Conservation (phyloP, 2,113 vertebrate species). For the Fulmarus glacialis region DNA sequence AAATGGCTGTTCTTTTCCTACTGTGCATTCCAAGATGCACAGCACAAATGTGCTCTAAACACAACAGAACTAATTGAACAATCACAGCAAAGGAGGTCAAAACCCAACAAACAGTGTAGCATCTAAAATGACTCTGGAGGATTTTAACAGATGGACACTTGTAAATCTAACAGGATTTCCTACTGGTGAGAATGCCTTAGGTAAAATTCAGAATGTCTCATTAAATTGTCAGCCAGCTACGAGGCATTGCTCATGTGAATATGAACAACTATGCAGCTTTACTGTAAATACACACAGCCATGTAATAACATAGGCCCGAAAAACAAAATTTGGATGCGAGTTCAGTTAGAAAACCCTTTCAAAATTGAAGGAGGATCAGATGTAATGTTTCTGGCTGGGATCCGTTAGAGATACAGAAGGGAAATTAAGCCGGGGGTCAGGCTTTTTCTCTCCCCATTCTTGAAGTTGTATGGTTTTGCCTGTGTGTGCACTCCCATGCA, state of each 20-base stretch:
- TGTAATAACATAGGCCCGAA: slow-evolving; percentile 15
- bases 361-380: slow-evolving; percentile 15
- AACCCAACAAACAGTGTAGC: slow-evolving; percentile 72
- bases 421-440: not conserved
- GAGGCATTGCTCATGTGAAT: slow-evolving; percentile 70
- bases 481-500: not conserved
- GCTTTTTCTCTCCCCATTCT: not conserved
- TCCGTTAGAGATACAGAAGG: not conserved
- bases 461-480: not conserved
- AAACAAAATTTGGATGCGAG: not conserved
- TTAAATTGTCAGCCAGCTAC: slow-evolving; percentile 78
- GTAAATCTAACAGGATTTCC: slow-evolving; percentile 82
- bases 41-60: slow-evolving; percentile 43
- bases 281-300: slow-evolving; percentile 9
- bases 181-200: slow-evolving; percentile 76
- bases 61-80: slow-evolving; percentile 76
- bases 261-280: slow-evolving; percentile 45
- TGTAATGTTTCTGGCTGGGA: not conserved
- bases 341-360: not conserved
- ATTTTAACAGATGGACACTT: slow-evolving; percentile 81
- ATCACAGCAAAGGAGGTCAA: slow-evolving; percentile 75
- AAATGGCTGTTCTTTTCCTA: not conserved
- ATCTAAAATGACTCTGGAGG: slow-evolving; percentile 73
- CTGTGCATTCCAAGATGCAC: slow-evolving; percentile 15
- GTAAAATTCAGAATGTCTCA: slow-evolving; percentile 79